A percentile compares a stretch with the other conserved stretches of the same genome.
Evolutionary conservation across 92 coral and sea anemone species (phyloP).

Genomic region (Heliopora coerulea): DNA sequence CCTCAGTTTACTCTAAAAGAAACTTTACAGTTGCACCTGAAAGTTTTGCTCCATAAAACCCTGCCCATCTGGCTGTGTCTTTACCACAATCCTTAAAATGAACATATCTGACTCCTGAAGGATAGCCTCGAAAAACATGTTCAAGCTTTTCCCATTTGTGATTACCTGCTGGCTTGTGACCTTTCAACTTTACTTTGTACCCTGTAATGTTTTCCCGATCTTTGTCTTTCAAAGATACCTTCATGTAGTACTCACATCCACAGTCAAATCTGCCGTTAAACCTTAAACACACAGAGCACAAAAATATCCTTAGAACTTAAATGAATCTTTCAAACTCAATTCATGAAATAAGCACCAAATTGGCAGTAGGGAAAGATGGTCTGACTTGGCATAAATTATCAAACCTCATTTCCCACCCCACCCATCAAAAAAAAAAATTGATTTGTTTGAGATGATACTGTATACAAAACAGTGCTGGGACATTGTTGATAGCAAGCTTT

Average conservation of each 20-base stretch:
- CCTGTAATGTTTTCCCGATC: conserved; percentile 9
- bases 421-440: too few species aligned
- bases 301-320: too few species aligned
- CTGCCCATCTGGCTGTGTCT: conserved; percentile 13
- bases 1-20: neutral
- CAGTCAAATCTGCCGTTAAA: conserved; percentile 29
- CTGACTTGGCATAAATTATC: too few species aligned
- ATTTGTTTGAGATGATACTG: too few species aligned
- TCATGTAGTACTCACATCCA: conserved; percentile 19
- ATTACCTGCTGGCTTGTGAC: neutral
- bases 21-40: conserved; percentile 36
- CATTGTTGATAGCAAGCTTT: too few species aligned
- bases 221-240: conserved; percentile 25
- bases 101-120: conserved; percentile 25
- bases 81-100: conserved; percentile 31
- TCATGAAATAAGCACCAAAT: too few species aligned
- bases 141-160: conserved; percentile 35
- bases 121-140: conserved; percentile 21
- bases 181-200: conserved; percentile 13
- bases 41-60: conserved; percentile 33
- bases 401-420: too few species aligned
- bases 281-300: conserved; percentile 17
- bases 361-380: too few species aligned
- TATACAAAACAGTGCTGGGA: too few species aligned
- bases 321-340: too few species aligned